These are phyloP conservation scores for Oligia strigilis DNA, from an alignment of 2,888 invertebrate species.

Conservation along the genomic window DNA sequence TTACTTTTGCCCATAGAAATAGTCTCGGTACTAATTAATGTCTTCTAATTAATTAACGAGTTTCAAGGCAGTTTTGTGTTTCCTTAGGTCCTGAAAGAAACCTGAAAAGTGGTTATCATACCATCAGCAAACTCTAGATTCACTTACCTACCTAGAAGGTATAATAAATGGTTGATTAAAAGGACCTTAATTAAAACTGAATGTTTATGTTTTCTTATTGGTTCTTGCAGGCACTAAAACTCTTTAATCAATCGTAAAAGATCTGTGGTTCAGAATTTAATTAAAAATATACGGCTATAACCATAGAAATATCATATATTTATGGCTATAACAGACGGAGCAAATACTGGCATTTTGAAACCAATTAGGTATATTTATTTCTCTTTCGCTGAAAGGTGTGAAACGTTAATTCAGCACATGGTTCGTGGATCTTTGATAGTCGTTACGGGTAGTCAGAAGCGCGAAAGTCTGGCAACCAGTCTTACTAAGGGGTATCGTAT, in stretches of 20 bases:
- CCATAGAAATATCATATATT: too few relatives aligned
- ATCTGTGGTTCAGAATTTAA: background rate
- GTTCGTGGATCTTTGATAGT: too few relatives aligned
- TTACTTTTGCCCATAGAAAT: too few relatives aligned
- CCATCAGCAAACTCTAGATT: background rate
- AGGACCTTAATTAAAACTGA: background rate
- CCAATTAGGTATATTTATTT: background rate
- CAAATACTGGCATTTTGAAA: background rate
- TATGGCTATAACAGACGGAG: background rate
- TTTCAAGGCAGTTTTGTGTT: background rate
- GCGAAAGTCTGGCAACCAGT: too few relatives aligned
- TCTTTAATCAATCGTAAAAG: background rate
- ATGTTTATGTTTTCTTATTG: background rate
- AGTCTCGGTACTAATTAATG: too few relatives aligned
- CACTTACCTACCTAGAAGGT: background rate
- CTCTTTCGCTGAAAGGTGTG: background rate
- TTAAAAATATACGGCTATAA: background rate
- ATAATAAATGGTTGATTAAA: background rate
- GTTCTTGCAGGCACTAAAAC: background rate
- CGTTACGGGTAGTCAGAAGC: too few relatives aligned
- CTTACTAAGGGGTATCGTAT: too few relatives aligned
- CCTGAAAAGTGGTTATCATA: background rate
- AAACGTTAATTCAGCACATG: too few relatives aligned
- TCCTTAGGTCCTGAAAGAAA: background rate
- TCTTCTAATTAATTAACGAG: background rate